Conservation (phyloP, 2,888 invertebrate species). For the Clivina fossor region DNA sequence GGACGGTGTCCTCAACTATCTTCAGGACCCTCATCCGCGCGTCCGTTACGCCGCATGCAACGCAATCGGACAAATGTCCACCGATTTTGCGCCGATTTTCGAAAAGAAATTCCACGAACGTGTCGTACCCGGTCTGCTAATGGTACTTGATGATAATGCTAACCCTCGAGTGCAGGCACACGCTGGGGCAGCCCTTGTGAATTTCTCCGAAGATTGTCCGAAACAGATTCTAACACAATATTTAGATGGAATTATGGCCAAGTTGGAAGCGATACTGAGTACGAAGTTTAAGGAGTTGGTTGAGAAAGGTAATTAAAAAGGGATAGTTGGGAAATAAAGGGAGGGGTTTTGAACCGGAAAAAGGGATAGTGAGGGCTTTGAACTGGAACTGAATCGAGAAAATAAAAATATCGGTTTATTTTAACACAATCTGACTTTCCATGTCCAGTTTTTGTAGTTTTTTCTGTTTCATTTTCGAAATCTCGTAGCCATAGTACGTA, state of each 20-base stretch:
- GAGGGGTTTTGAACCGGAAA: no score
- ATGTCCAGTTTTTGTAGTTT: no score
- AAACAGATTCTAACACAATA: conserved; percentile 90
- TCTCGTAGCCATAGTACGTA: no score
- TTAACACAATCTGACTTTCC: no score
- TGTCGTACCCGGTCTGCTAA: conserved; percentile 88
- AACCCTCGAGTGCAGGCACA: conserved; percentile 93
- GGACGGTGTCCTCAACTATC: conserved; percentile 67
- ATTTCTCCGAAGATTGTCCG: conserved; percentile 99
- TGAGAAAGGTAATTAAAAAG: no score
- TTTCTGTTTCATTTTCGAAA: no score
- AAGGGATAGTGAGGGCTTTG: no score
- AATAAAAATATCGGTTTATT: no score
- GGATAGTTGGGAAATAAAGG: no score
- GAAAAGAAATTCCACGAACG: conserved; percentile 97
- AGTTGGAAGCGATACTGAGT: conserved; percentile 85
- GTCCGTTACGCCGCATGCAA: conserved; percentile 98
- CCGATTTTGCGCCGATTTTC: conserved; percentile 95
- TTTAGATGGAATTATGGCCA: conserved; percentile 86
- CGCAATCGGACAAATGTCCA: conserved; percentile 98
- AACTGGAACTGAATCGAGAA: no score
- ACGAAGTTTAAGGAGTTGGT: conserved; percentile 93
- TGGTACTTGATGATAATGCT: conserved; percentile 84
- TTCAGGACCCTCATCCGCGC: conserved; percentile 74
- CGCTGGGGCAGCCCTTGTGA: conserved; percentile 93